phyloP scores from a whole-genome alignment of 1,140 invertebrate species.

The Calephelis nemesis region DNA sequence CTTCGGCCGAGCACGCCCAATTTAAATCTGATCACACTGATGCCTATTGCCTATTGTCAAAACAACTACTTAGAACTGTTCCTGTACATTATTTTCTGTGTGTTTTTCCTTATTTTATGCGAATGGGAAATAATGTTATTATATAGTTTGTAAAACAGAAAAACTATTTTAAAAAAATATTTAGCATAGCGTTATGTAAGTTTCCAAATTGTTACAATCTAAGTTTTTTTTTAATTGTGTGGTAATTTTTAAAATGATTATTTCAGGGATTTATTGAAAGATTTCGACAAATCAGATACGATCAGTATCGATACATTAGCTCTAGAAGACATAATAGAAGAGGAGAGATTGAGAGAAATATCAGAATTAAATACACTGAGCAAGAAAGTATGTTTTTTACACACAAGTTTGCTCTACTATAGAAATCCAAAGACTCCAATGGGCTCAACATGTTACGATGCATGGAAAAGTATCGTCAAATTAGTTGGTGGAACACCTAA shows the following conservation, averaged over 20 bases:
- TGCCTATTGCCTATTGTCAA: no score
- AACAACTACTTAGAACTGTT: no score
- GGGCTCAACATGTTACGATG: conserved; percentile 57
- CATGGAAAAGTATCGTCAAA: conserved; percentile 60
- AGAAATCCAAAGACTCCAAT: conserved; percentile 58
- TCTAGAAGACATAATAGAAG: conserved; percentile 52
- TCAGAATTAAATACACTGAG: conserved; percentile 53
- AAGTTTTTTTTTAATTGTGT: background rate
- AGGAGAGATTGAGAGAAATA: conserved; percentile 58
- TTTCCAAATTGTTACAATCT: background rate
- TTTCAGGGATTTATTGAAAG: conserved; percentile 47
- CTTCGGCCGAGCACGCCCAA: no score
- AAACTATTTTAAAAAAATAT: background rate
- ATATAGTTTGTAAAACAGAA: background rate
- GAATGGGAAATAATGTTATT: no score
- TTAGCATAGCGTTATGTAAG: background rate
- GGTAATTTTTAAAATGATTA: background rate
- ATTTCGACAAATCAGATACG: conserved; percentile 61
- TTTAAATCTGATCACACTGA: no score
- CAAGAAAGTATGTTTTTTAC: conserved; percentile 60
- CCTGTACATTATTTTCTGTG: background rate
- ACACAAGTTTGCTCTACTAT: conserved; percentile 69
- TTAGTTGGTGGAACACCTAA: conserved; percentile 58
- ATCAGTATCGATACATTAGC: conserved; percentile 62
- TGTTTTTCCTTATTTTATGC: background rate